Percentiles rank a stretch among this genome's conserved stretches.
Evolutionary conservation across 2,797 vertebrate genomes (phyloP).

Genomic region (Amniataba percoides): DNA sequence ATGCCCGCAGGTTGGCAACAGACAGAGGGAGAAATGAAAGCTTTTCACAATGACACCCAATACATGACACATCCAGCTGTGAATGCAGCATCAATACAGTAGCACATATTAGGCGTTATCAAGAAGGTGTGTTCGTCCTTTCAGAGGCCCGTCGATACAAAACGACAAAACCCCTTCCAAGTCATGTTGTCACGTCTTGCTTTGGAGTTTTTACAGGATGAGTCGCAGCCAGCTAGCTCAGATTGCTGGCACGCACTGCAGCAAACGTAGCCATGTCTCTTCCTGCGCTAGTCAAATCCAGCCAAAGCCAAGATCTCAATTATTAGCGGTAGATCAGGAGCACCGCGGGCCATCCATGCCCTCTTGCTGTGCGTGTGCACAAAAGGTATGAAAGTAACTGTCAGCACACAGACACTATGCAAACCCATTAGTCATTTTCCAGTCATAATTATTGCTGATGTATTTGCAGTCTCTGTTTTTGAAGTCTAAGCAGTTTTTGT

Average conservation of each 20-base stretch:
- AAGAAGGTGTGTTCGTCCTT: constrained; percentile 27
- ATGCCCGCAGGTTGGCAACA: constrained; percentile 53
- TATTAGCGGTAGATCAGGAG: constrained; percentile 50
- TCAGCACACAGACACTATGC: constrained; percentile 16
- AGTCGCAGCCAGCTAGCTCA: constrained; percentile 23
- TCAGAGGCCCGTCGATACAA: constrained; percentile 54
- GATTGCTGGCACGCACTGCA: constrained; percentile 36
- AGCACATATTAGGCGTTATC: constrained; percentile 44
- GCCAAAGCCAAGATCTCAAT: constrained; percentile 43
- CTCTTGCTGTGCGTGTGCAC: constrained; percentile 29
- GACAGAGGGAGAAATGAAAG: constrained; percentile 53
- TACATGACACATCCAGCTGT: constrained; percentile 62
- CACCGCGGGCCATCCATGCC: constrained; percentile 37
- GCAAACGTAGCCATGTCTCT: constrained; percentile 38
- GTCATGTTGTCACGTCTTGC: constrained; percentile 52
- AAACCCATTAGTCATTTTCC: constrained; percentile 27
- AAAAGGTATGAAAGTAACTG: constrained; percentile 19
- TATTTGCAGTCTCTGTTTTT: constrained; percentile 5
- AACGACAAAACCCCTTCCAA: constrained; percentile 47
- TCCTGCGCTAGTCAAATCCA: constrained; percentile 20
- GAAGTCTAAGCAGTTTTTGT: constrained; percentile 11
- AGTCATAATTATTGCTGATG: not conserved
- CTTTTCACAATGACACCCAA: constrained; percentile 72
- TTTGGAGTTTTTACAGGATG: constrained; percentile 51
- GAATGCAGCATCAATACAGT: constrained; percentile 64